These are phyloP conservation scores for Oxyruncus cristatus DNA, from an alignment of 2,113 vertebrate species.

Conservation along the genomic window DNA sequence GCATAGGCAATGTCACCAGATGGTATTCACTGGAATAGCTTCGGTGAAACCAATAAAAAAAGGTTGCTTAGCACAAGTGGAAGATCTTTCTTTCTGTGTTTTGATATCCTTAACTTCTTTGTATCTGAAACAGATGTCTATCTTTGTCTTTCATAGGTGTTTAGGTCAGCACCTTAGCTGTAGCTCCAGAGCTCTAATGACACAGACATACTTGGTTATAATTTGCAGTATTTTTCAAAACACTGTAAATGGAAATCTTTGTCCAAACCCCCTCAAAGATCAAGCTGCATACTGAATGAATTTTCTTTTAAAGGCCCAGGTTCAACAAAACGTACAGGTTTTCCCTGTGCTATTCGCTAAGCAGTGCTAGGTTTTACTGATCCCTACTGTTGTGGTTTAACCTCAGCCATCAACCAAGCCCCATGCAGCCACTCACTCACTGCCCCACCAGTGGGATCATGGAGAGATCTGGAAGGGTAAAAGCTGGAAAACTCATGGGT, in stretches of 20 bases:
- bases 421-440: accelerated
- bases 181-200: constrained; percentile 34
- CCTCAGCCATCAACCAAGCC: neutral
- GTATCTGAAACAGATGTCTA: constrained; percentile 4
- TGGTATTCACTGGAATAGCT: neutral
- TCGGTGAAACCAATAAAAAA: neutral
- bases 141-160: constrained; percentile 24
- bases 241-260: constrained; percentile 59
- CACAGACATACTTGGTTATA: constrained; percentile 65
- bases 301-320: neutral
- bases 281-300: neutral
- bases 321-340: neutral
- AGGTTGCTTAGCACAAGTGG: neutral
- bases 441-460: neutral
- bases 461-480: neutral
- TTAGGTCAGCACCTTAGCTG: constrained; percentile 30
- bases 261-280: constrained; percentile 34
- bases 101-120: neutral
- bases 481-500: neutral
- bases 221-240: constrained; percentile 68
- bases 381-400: neutral
- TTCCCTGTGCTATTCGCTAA: constrained; percentile 5
- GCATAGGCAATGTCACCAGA: neutral
- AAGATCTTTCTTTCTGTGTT: neutral
- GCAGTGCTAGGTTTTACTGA: constrained; percentile 15